These are phyloP conservation scores for Drosophila pseudoananassae DNA, from an alignment of 1,140 invertebrate species.

Conservation along the genomic window DNA sequence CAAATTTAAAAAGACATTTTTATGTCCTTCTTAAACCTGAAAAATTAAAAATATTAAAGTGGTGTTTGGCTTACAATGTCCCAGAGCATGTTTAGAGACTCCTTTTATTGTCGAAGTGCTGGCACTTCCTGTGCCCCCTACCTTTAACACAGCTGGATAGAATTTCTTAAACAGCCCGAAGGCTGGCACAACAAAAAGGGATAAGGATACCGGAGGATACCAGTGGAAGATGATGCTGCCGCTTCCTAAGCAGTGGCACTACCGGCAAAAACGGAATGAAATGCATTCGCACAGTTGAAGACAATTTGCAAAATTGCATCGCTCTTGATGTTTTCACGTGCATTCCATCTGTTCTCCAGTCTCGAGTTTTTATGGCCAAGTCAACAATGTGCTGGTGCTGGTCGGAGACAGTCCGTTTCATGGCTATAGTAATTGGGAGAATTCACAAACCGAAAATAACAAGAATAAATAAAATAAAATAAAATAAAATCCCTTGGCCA, in stretches of 20 bases:
- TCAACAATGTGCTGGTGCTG: slow-evolving; percentile 54
- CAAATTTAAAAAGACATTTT: background rate
- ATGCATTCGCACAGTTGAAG: slow-evolving; percentile 77
- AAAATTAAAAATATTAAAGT: background rate
- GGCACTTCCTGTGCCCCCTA: no score
- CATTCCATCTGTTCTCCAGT: slow-evolving; percentile 57
- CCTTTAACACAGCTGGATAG: background rate
- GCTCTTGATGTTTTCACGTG: slow-evolving; percentile 75
- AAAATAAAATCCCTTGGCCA: slow-evolving; percentile 18
- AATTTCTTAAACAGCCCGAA: slow-evolving; percentile 23
- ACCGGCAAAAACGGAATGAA: slow-evolving; percentile 60
- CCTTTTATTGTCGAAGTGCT: slow-evolving; percentile 3
- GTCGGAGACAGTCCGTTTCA: slow-evolving; percentile 30
- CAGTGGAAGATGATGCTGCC: slow-evolving; percentile 2
- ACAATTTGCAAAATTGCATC: slow-evolving; percentile 79
- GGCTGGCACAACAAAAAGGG: slow-evolving; percentile 6
- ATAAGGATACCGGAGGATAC: background rate
- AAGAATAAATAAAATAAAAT: background rate
- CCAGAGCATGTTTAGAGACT: background rate
- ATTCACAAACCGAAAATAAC: background rate
- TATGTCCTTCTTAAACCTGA: background rate
- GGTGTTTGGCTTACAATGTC: background rate
- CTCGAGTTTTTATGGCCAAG: slow-evolving; percentile 66
- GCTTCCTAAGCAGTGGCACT: slow-evolving; percentile 5
- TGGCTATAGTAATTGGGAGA: slow-evolving; percentile 18